Percentiles rank a stretch among this genome's conserved stretches.
Evolutionary conservation across 2,888 invertebrate genomes (phyloP).

Genomic region (Caenorhabditis auriculariae): DNA sequence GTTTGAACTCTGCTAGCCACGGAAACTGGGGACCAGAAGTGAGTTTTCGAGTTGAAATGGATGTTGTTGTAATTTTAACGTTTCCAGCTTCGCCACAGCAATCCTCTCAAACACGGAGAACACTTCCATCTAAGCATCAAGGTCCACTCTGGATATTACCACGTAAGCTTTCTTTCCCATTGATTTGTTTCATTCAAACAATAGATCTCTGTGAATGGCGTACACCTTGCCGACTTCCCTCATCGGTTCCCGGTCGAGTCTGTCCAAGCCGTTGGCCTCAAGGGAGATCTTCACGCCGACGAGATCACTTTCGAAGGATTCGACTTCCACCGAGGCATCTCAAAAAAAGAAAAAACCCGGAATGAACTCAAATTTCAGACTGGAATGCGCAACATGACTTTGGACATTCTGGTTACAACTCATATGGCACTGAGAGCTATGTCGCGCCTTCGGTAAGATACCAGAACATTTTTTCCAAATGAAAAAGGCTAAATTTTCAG

Average conservation of each 20-base stretch:
- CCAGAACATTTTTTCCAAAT: too few relatives aligned
- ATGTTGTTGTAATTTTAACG: neutral
- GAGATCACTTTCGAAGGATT: constrained; percentile 44
- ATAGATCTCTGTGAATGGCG: constrained; percentile 45
- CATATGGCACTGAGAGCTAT: constrained; percentile 42
- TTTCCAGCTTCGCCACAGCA: constrained; percentile 31
- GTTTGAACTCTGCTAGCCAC: constrained; percentile 29
- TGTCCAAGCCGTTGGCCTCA: constrained; percentile 45
- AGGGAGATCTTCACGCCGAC: constrained; percentile 38
- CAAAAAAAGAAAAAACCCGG: too few relatives aligned
- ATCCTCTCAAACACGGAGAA: constrained; percentile 41
- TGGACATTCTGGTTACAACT: constrained; percentile 43
- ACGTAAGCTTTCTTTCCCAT: constrained; percentile 18
- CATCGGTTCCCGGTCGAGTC: constrained; percentile 39
- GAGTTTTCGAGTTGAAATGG: neutral
- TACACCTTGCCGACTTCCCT: constrained; percentile 39
- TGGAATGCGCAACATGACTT: constrained; percentile 32
- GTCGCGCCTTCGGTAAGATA: constrained; percentile 23
- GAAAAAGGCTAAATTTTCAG: too few relatives aligned
- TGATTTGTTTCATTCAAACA: neutral
- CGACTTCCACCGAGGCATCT: constrained; percentile 33
- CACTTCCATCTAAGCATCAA: constrained; percentile 38
- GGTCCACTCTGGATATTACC: constrained; percentile 41
- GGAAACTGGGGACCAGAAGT: constrained; percentile 42
- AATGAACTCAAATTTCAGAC: too few relatives aligned